Base-by-base conservation (phyloP, 2,113 vertebrate species). In the Dipodomys merriami region DNA sequence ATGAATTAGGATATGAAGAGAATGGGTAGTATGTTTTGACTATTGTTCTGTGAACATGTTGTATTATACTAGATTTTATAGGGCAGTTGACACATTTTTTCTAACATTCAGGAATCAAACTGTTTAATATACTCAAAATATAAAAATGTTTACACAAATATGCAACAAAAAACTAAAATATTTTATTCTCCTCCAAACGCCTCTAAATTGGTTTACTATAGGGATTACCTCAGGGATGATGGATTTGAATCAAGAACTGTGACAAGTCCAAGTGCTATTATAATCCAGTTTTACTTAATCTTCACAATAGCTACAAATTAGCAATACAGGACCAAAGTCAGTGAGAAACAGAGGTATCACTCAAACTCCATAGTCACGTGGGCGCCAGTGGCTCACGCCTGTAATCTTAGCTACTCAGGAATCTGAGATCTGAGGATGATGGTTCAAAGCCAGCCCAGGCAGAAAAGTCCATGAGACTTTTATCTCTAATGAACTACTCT, bases 111-210 rank as follows among this genome's bases (percentile, higher is more conserved):
- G 30, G 92, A 82, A 81, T 69, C 64, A 91, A 10, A 90, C 29
- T 22, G 64, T 65, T 15, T 90, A 85, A 82, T 46, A 77, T 2
- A 19, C 7, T 25, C 29, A 44, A 96, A 93, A 87, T 68, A 85
- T 8, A 27, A 94, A 94, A 49, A 77, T 12, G 49, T 18, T 12
- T 60, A 85, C 49, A n/a, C 71, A 78, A 83, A 20, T 57, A 83
- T 20, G 76, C 8, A 91, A 92, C 62, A 90, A 64, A 89, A 90
- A 78, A 86, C 22, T 68, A 85, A 92, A 90, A 85, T 13, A 87
- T 33, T 82, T 86, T 29, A 84, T 77, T 76, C 20, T 89, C 44
- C 9, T 95, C 67, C 79, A 77, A 94, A 65, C 79, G 88, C 33
- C 57, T 77, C 18, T 88, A 91, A 86, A 77, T 5, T 85, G 64